Base-by-base conservation (phyloP, 2,113 vertebrate genomes). In the Embiotoca jacksoni region DNA sequence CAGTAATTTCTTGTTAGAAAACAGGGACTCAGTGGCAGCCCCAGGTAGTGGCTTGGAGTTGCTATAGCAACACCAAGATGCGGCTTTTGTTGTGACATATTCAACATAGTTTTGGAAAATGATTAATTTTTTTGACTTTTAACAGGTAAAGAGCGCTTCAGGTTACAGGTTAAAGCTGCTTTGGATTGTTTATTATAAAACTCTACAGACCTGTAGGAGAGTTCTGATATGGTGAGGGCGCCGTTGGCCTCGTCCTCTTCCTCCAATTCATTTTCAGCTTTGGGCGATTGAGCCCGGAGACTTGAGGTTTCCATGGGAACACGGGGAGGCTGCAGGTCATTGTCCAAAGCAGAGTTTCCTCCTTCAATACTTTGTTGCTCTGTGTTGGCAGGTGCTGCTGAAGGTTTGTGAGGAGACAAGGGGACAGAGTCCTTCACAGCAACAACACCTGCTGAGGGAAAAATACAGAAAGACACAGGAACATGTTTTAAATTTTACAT, bases 201-300 rank as follows among this genome's bases (percentile, higher is more conserved):
- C n/a, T 54, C 8, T 32, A 30, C n/a, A 10, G 39, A 93, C 92
- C 88, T 93, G 93, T 99, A 99, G 0, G 91, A 89, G 37, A 96
- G 91, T 93, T 99, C 98, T 33, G 98, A 99, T 74, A 99, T 99
- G 46, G 96, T 97, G 82, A 97, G 92, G 8, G 95, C 91, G 2
- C 96, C 94, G 3, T 94, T 93, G 80, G 88, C 93, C 1, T 96
- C 94, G 62, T 90, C 83, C 31, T 92, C 91, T 16, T 95, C 93
- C 15, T 67, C 94, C 64, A 53, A 54, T 64, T 75, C 75, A 37
- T 82, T 82, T 72, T 90, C 84, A 56, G 56, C 88, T 79, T 90
- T 88, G 36, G 89, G 73, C 0, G 60, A 61, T 65, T 88, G 92
- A 60, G 90, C 81, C 87, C 67, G 85, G 7, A 78, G 60, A 80